Conservation (phyloP, 2,113 vertebrate species). For the Tringa solitaria region DNA sequence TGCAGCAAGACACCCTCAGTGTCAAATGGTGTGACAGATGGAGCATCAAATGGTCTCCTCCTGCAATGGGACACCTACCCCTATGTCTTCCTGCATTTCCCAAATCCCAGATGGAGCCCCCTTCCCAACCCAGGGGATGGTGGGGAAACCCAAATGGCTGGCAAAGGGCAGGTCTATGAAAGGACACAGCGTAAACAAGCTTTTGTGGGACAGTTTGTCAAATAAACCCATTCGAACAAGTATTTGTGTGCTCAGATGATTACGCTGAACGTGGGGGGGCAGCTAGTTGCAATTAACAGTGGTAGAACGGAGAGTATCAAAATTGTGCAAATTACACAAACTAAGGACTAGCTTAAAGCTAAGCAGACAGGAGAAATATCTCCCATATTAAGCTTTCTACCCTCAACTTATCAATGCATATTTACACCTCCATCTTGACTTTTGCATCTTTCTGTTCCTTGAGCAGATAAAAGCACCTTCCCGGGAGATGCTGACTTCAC, state of each 20-base stretch:
- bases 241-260: background rate
- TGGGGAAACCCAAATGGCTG: background rate
- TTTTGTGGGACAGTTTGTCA: background rate
- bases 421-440: background rate
- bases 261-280: background rate
- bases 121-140: background rate
- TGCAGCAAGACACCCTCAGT: background rate
- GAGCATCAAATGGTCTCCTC: background rate
- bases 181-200: background rate
- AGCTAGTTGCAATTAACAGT: background rate
- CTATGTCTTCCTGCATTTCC: background rate
- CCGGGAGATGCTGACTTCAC: background rate
- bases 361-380: background rate
- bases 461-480: background rate
- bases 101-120: background rate
- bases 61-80: background rate
- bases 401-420: background rate
- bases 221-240: background rate
- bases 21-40: background rate
- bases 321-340: background rate
- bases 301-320: background rate
- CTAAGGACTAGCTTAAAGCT: background rate
- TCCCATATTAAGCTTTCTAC: background rate
- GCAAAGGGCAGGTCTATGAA: constrained; percentile 8
- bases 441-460: background rate